Conservation (phyloP, 2,797 vertebrate species). For the Hemitrygon akajei region DNA sequence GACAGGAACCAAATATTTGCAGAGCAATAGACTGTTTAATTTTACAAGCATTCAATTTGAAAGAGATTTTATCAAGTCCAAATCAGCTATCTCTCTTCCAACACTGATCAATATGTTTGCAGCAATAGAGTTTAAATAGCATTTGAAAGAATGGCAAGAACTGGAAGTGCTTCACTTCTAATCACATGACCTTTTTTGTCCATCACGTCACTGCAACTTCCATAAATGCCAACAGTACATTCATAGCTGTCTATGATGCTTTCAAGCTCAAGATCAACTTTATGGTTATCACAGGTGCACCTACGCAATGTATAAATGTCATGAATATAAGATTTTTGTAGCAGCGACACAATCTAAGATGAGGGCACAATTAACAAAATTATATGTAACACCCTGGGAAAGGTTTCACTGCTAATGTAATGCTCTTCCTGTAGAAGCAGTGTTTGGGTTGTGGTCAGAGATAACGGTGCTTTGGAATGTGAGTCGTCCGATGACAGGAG, state of each 20-base stretch:
- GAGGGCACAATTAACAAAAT: no score
- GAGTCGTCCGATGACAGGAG: no score
- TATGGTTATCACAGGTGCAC: no score
- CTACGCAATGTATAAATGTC: no score
- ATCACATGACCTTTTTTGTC: background rate
- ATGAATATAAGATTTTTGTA: no score
- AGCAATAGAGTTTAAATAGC: slow-evolving; percentile 6
- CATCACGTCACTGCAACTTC: background rate
- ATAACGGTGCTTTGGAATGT: no score
- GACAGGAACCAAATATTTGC: slow-evolving; percentile 6
- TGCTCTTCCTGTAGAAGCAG: no score
- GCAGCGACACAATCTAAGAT: no score
- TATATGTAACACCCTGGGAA: no score
- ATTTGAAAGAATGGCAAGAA: background rate
- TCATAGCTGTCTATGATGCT: background rate
- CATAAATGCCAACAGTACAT: background rate
- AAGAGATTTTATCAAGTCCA: background rate
- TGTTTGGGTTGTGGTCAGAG: no score
- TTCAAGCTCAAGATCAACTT: background rate
- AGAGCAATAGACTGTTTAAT: background rate
- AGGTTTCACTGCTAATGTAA: no score
- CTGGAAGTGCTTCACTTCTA: background rate
- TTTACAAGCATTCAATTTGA: background rate
- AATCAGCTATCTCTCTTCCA: background rate
- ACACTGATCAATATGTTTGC: slow-evolving; percentile 8